Evolutionary conservation across 2,113 vertebrate species (phyloP).

Genomic region (Aldabrachelys gigantea): DNA sequence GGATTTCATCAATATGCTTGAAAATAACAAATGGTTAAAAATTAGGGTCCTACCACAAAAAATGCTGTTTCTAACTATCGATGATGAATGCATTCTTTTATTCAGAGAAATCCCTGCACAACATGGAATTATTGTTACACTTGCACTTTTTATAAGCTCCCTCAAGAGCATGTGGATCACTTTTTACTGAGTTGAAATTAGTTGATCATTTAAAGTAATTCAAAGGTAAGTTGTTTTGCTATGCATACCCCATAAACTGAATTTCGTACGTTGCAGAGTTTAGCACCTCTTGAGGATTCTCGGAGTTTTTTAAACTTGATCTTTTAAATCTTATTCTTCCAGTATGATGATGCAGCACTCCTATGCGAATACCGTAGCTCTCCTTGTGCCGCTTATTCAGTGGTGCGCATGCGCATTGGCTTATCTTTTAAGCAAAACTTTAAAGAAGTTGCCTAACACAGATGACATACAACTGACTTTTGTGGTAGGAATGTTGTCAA

Average conservation of each 20-base stretch:
- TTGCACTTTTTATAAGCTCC: neutral
- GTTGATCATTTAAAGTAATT: neutral
- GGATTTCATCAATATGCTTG: rapidly evolving
- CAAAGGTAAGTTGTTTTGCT: neutral
- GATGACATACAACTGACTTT: constrained; percentile 11
- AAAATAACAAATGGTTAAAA: neutral
- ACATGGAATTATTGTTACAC: neutral
- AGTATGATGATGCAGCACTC: neutral
- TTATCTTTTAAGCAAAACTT: neutral
- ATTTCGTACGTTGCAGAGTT: rapidly evolving
- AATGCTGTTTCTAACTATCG: neutral
- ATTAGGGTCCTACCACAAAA: neutral
- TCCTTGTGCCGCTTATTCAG: rapidly evolving
- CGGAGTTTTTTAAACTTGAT: rapidly evolving
- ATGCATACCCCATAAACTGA: rapidly evolving
- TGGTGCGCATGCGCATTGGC: constrained; percentile 13
- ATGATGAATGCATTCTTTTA: neutral
- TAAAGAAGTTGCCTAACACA: constrained; percentile 24
- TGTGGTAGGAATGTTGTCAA: neutral
- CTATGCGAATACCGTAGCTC: neutral
- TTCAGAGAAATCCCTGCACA: neutral
- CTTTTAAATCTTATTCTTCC: neutral
- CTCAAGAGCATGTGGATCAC: neutral
- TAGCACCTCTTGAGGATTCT: neutral
- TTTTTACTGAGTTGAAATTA: neutral